Conservation (phyloP, 2,113 vertebrate genomes). For the Geococcyx californianus region DNA sequence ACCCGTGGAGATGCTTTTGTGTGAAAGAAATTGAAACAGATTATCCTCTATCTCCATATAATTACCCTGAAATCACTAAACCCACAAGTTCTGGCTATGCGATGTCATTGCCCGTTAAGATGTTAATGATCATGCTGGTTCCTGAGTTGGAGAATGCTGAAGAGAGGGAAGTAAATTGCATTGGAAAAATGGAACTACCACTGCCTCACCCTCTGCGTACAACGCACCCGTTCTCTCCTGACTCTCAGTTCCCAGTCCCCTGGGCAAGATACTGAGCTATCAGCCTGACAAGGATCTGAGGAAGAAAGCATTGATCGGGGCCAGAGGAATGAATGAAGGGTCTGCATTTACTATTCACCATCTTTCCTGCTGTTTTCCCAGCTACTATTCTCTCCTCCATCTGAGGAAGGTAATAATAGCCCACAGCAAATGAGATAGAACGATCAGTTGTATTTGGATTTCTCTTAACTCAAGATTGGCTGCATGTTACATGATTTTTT, state of each 20-base stretch:
- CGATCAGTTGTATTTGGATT: not conserved
- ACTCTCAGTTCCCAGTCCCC: not conserved
- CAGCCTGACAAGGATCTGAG: not conserved
- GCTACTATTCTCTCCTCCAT: not conserved
- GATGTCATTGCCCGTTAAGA: not conserved
- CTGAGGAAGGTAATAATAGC: not conserved
- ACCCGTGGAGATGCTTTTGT: not conserved
- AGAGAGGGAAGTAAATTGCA: not conserved
- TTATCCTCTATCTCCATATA: not conserved
- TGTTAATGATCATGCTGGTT: not conserved
- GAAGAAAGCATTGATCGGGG: not conserved
- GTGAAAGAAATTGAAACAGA: not conserved
- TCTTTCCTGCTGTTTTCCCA: not conserved
- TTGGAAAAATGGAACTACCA: not conserved
- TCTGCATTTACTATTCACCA: not conserved
- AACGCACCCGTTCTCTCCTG: not conserved
- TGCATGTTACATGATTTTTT: not conserved
- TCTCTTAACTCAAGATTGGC: not conserved
- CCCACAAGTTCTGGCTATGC: accelerated
- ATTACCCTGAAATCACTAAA: not conserved
- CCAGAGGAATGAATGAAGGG: not conserved
- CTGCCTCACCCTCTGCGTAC: not conserved
- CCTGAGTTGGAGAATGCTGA: not conserved
- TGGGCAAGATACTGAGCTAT: not conserved
- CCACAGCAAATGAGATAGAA: not conserved